Evolutionary conservation across 2,888 invertebrate species (phyloP), one percentile per base, ranked within the genome.

Genomic region (Thyatira batis): DNA sequence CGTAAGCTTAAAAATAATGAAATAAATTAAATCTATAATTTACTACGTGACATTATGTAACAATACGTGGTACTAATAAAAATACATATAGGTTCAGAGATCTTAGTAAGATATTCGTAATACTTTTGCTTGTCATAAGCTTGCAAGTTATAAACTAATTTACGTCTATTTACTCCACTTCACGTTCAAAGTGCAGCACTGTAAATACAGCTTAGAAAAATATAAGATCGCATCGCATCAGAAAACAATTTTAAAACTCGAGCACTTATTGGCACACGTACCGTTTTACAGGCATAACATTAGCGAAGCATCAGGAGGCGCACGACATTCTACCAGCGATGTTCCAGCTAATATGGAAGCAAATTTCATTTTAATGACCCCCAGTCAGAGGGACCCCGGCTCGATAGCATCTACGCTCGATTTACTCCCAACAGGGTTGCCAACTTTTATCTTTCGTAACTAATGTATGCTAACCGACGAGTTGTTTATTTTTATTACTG

Each of bases 341-440:
- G 52, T 20, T 27, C 27, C 13, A 48, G 66, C 68, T 73, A 75
- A 75, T 48, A 69, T 82, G 80, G 78, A 82, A 81, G 85, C 85
- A 89, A 89, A 89, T 89, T 87, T 88, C 83, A 88, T 87, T 89
- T 88, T 89, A 87, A 89, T 87, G 89, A 86, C 85, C 82, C 67
- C 57, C 64, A 67, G 69, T 69, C 69, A 58, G 63, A 63, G 72
- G 73, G 72, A 69, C 62, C 59, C 17, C 39, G 59, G 58, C 56
- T 50, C 62, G 84, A 85, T 87, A 79, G 63, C 67, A 85, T 87
- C 87, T 78, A 67, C 67, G 76, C 74, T 80, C 82, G 79, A 84
- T 85, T 85, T 80, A 78, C 76, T 71, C 57, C 53, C 46, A 60
- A 50, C 65, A 82, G 80, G 80, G 81, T n/a, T 78, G 75, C 66